Evolutionary conservation across 2,888 invertebrate genomes (phyloP), one percentile per base, ranked within the genome.

Genomic region (Halocaridina rubra): DNA sequence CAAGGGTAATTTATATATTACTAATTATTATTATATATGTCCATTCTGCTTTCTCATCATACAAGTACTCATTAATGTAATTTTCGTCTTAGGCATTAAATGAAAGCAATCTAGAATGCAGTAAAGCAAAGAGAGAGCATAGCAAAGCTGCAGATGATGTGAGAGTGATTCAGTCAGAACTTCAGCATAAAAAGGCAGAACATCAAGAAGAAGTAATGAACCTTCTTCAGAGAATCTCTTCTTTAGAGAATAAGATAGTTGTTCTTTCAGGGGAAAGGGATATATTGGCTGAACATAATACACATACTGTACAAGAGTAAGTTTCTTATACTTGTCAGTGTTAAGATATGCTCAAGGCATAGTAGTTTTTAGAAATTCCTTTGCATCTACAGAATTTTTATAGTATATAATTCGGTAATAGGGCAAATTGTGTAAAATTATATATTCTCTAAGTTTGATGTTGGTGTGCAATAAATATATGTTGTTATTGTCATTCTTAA

Each of bases 101-200:
- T 71, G 69, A 76, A 57, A 69, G 30, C 13, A 27, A 69, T 27
- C 30, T 69, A 29, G 69, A 69, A 29, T 30, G 27, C 16, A 53
- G 0, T 19, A 53, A 19, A 69, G 29, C n/a, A n/a, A 10, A 30
- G 16, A 24, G 69, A 29, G 67, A 71, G 19, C 27, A 46, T 8
- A 69, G 32, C 13, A 67, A 39, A 32, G 27, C 22, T 8, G 30
- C 24, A 22, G 22, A 39, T 3, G 75, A 71, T 27, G 27, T 39
- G 13, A 67, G 71, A 39, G 53, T 53, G 22, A 24, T 77, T 24
- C 39, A 71, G 57, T 27, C 7, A 3, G 77, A 77, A 29, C n/a
- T n/a, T 22, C 27, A 32, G 7, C 69, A 39, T n/a, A 82, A 16
- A 30, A 77, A 77, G 39, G 81, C 76, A 19, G 72, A 80, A n/a